Base-by-base conservation (phyloP, 2,113 vertebrate species). In the Erythrocebus patas region DNA sequence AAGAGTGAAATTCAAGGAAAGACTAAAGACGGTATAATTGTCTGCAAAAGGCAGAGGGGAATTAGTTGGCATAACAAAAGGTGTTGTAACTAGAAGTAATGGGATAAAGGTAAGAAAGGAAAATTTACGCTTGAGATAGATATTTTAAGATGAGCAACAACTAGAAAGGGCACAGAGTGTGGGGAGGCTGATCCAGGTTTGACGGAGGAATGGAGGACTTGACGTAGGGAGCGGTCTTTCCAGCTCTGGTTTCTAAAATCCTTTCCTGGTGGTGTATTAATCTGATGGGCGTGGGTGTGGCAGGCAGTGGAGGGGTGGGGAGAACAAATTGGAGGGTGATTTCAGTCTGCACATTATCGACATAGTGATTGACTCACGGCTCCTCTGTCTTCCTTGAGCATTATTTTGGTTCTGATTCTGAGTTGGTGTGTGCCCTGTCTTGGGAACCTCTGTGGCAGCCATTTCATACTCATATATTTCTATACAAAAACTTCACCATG, bases 41-140 rank as follows among this genome's bases (percentile, higher is more conserved):
- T 88, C 87, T 95, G 32, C 75, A 89, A 97, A 96, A 72, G 59
- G 94, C 80, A 86, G 40, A 96, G 48, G 48, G 27, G 91, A 94
- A 89, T 92, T 92, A 88, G 55, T 22, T 70, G 68, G 52, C 82
- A 27, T 94, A 84, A 94, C 73, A 90, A 92, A 96, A 64, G 20
- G 75, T 23, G 23, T 22, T 93, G 8, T 73, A 93, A 83, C 82
- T 96, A 93, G 52, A 96, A 92, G 89, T 89, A 93, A 96, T 80
- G 40, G 48, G 68, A 86, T 91, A 89, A 75, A 68, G 75, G 14
- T 64, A 87, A 95, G 68, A 93, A 89, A 70, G 27, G 76, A 87
- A 87, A 87, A 66, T 87, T 22, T 55, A 90, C 32, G 27, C 48
- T 61, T 61, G 45, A 96, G 70, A 87, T 50, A 50, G 48, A 14